Conservation (phyloP, 2,113 vertebrate species). For the Epinephelus cyanopodus region DNA sequence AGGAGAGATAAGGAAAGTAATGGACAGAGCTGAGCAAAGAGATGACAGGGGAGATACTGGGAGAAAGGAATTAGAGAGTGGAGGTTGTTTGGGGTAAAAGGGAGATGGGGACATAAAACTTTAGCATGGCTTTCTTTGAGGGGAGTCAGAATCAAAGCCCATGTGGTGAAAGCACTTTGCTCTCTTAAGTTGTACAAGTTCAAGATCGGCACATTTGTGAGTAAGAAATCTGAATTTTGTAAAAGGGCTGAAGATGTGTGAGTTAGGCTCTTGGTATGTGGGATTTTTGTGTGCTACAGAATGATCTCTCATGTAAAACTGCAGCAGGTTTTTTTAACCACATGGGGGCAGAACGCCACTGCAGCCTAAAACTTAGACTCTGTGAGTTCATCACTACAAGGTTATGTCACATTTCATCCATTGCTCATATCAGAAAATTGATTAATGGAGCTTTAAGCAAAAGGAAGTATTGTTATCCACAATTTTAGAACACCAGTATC, state of each 20-base stretch:
- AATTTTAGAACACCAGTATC: too few relatives aligned
- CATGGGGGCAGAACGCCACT: neutral
- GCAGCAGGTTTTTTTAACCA: neutral
- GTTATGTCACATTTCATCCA: neutral
- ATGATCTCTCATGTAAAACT: neutral
- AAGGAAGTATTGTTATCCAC: too few relatives aligned
- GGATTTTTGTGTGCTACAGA: neutral
- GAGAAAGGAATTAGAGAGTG: neutral
- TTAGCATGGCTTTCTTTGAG: neutral
- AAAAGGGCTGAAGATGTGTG: neutral
- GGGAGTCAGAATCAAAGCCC: neutral
- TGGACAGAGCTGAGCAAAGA: neutral
- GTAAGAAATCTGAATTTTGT: neutral
- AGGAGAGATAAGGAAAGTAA: neutral
- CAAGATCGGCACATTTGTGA: neutral
- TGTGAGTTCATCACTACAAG: too few relatives aligned
- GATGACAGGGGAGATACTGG: neutral
- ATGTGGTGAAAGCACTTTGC: neutral
- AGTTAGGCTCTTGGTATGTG: too few relatives aligned
- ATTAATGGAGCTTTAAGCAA: neutral
- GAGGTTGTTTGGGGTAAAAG: slow-evolving; percentile 7
- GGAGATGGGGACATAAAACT: neutral
- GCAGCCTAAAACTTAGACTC: neutral
- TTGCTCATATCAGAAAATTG: neutral
- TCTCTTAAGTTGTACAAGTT: too few relatives aligned